Percentiles rank a stretch among this genome's conserved stretches.
Conservation (phyloP, 2,113 vertebrate species). For the Ptyas mucosa region DNA sequence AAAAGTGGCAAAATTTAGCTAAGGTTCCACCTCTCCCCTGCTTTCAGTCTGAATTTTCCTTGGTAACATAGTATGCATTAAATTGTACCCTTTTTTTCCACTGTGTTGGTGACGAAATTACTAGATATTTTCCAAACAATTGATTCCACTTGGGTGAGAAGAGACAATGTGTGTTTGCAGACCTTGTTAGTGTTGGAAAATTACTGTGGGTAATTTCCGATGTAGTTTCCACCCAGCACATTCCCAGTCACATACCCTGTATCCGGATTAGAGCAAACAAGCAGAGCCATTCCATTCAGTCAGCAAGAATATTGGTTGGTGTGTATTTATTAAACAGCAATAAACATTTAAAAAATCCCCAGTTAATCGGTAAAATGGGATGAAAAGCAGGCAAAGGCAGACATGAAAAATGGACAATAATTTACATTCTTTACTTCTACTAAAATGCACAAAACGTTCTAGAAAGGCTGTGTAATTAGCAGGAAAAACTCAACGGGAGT, state of each 20-base stretch:
- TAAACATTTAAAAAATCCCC: neutral
- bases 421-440: neutral
- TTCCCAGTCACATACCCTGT: neutral
- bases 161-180: neutral
- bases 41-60: neutral
- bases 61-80: neutral
- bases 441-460: neutral
- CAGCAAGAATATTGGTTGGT: neutral
- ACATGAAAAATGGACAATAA: neutral
- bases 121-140: slow-evolving; percentile 1
- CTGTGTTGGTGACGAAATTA: neutral
- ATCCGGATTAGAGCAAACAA: neutral
- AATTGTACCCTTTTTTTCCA: neutral
- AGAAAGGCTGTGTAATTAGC: neutral
- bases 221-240: neutral
- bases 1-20: neutral
- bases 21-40: too few relatives aligned
- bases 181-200: neutral
- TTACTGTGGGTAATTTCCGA: neutral
- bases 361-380: neutral
- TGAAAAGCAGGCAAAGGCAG: neutral
- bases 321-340: neutral
- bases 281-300: neutral
- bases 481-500: neutral
- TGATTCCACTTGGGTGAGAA: neutral